Evolutionary conservation across 2,888 invertebrate genomes (phyloP).

Genomic region (Arge pagana): DNA sequence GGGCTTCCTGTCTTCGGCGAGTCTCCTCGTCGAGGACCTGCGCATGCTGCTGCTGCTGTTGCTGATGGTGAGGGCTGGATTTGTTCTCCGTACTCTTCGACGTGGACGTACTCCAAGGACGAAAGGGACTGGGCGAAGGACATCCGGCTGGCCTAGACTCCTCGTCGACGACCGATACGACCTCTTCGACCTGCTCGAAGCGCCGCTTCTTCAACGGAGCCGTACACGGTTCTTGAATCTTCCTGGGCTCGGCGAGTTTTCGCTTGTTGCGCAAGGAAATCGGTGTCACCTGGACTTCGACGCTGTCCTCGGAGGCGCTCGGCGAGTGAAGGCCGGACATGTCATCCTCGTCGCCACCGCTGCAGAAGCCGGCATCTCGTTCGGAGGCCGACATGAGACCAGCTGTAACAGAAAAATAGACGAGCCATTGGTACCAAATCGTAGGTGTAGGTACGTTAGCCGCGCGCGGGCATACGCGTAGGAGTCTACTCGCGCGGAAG

Average conservation of each 20-base stretch:
- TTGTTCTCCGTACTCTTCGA: constrained; percentile 13
- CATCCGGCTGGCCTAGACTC: constrained; percentile 39
- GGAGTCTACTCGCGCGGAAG: no score
- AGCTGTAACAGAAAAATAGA: constrained; percentile 62
- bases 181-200: constrained; percentile 40
- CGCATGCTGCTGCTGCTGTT: constrained; percentile 60
- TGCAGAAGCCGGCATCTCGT: constrained; percentile 75
- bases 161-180: constrained; percentile 51
- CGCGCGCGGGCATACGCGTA: no score
- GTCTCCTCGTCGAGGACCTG: constrained; percentile 53
- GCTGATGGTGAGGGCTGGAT: not conserved
- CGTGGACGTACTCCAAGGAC: constrained; percentile 66
- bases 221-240: constrained; percentile 60
- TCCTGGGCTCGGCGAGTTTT: constrained; percentile 70
- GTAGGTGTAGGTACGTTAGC: not conserved
- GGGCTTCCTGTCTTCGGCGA: constrained; percentile 30
- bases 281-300: constrained; percentile 67
- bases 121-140: constrained; percentile 62
- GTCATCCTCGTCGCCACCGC: constrained; percentile 72
- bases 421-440: no score
- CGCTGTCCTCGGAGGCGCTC: constrained; percentile 69
- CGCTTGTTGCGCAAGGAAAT: constrained; percentile 66
- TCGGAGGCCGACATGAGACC: constrained; percentile 61
- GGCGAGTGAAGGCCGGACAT: constrained; percentile 63
- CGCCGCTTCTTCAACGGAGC: constrained; percentile 72